Percentiles rank a stretch among this genome's conserved stretches.
These are phyloP conservation scores for Cyclophora albipunctata DNA, from an alignment of 2,888 invertebrate species.

Conservation along the genomic window DNA sequence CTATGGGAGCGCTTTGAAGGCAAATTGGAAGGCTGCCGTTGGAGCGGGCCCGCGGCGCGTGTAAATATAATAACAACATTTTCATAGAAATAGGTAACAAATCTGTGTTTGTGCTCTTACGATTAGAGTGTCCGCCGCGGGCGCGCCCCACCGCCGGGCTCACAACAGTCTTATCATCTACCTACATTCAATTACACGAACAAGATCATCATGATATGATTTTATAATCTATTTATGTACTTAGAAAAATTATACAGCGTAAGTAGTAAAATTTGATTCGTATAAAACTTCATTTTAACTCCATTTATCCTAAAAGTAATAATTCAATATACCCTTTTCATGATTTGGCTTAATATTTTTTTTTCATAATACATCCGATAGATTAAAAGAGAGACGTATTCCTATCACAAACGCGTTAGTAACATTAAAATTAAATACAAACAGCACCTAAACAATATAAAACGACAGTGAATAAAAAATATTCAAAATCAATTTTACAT, in stretches of 20 bases:
- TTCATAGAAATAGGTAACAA: conserved; percentile 23
- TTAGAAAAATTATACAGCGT: conserved; percentile 62
- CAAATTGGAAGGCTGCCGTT: conserved; percentile 23
- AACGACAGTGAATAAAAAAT: conserved; percentile 54
- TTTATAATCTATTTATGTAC: conserved; percentile 58
- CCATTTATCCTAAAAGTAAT: conserved; percentile 66
- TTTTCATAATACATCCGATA: conserved; percentile 52
- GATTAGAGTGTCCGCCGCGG: conserved; percentile 5
- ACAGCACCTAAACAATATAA: conserved; percentile 68
- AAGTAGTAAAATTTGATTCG: conserved; percentile 64
- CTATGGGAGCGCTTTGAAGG: conserved; percentile 28
- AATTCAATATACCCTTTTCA: conserved; percentile 70
- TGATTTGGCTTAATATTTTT: conserved; percentile 59
- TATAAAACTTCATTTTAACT: conserved; percentile 65
- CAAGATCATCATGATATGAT: conserved; percentile 63
- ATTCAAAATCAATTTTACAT: conserved; percentile 46
- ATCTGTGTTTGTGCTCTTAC: conserved; percentile 28
- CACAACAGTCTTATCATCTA: conserved; percentile 32
- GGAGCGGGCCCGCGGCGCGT: conserved; percentile 11
- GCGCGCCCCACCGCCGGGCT: conserved; percentile 24
- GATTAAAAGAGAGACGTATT: conserved; percentile 61
- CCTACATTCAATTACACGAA: conserved; percentile 50
- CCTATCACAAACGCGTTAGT: conserved; percentile 63
- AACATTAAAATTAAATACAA: conserved; percentile 64
- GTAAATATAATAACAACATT: conserved; percentile 14